A percentile compares a stretch with the other conserved stretches of the same genome.
Evolutionary conservation across 1,140 invertebrate species (phyloP).

Genomic region (Solenopsis fugax): DNA sequence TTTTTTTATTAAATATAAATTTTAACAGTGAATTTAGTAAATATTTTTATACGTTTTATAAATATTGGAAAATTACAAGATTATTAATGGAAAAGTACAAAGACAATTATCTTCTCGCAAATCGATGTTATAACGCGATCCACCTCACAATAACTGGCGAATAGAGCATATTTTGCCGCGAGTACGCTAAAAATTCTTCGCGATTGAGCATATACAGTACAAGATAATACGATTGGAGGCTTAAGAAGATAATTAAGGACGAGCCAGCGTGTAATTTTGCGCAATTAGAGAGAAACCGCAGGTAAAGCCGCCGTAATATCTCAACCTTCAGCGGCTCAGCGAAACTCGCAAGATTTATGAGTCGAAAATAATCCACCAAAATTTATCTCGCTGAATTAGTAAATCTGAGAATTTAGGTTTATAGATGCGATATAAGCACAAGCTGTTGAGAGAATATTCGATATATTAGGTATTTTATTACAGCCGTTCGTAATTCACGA

Average conservation of each 20-base stretch:
- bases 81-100: not conserved
- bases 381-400: constrained; percentile 24
- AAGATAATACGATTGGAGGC: constrained; percentile 34
- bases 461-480: constrained; percentile 12
- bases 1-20: not conserved
- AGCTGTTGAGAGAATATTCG: not conserved
- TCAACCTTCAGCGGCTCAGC: constrained; percentile 36
- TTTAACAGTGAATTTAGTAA: not conserved
- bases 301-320: constrained; percentile 50
- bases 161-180: not conserved
- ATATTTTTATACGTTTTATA: not conserved
- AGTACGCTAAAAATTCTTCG: not conserved
- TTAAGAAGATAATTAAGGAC: constrained; percentile 34
- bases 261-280: constrained; percentile 62
- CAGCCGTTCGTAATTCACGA: not conserved
- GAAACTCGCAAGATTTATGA: constrained; percentile 43
- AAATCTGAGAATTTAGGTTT: constrained; percentile 7
- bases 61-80: not conserved
- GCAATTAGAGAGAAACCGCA: constrained; percentile 64
- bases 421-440: not conserved
- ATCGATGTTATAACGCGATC: not conserved
- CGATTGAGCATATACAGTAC: not conserved
- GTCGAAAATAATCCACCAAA: constrained; percentile 40
- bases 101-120: not conserved
- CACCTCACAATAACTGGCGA: constrained; percentile 42